Percentiles rank a stretch among this genome's conserved stretches.
phyloP scores from a whole-genome alignment of 64 coral and sea anemone genomes.

The Catalaphyllia jardinei region DNA sequence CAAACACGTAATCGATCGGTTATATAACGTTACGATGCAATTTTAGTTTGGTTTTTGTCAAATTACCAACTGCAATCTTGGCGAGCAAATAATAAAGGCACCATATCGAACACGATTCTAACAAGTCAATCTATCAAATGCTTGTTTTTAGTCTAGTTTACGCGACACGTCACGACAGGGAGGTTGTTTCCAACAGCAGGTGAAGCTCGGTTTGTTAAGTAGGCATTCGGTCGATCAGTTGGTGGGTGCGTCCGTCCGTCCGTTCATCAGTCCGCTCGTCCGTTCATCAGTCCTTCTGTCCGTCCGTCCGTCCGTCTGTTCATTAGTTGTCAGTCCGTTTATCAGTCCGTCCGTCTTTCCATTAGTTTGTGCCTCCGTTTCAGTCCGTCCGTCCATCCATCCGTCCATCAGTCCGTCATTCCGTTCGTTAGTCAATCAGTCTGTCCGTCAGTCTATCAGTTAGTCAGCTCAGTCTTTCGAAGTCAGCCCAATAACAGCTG shows the following conservation, averaged over 20 bases:
- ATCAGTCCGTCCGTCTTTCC: background rate
- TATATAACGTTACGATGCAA: background rate
- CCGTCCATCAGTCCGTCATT: background rate
- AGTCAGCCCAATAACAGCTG: background rate
- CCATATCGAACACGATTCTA: no score
- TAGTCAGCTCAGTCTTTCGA: background rate
- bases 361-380: background rate
- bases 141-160: no score
- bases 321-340: background rate
- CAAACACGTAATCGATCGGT: background rate
- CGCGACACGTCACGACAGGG: background rate
- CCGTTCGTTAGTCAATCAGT: no score
- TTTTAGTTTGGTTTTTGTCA: no score
- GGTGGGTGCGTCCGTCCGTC: background rate
- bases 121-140: no score
- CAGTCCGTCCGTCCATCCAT: background rate
- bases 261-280: background rate
- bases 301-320: background rate
- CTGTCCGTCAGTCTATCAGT: background rate
- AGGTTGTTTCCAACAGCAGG: background rate
- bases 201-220: background rate
- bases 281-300: background rate
- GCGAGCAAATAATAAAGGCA: no score
- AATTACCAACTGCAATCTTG: no score
- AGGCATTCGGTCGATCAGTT: background rate